A percentile compares a stretch with the other conserved stretches of the same genome.
phyloP scores from a whole-genome alignment of 2,113 vertebrate genomes.

The Sylvia atricapilla region DNA sequence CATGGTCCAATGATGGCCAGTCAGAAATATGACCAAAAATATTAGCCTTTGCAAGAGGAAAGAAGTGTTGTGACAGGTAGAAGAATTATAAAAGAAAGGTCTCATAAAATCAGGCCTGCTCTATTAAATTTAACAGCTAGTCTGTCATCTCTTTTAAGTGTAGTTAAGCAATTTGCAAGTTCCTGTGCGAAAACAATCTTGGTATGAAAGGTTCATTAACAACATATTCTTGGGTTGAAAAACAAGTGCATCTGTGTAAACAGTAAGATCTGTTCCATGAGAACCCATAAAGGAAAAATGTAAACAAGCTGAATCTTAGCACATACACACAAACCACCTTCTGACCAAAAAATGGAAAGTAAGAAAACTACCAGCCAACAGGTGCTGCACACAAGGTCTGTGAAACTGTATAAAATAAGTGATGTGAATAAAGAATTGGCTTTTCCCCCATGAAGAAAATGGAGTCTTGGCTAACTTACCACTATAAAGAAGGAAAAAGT shows the following conservation, averaged over 20 bases:
- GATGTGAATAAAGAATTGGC: background rate
- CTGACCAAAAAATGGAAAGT: background rate
- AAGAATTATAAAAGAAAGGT: background rate
- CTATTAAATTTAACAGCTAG: background rate
- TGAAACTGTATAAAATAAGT: background rate
- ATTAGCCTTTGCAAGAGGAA: background rate
- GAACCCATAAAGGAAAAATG: background rate
- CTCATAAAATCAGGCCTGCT: background rate
- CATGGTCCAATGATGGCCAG: background rate
- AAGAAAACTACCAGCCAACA: background rate
- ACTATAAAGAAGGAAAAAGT: background rate
- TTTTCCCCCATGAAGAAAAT: background rate
- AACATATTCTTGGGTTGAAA: background rate
- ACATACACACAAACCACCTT: background rate
- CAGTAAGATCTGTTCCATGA: background rate
- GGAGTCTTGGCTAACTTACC: background rate
- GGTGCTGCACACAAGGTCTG: background rate
- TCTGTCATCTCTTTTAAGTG: background rate
- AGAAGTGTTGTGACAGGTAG: background rate
- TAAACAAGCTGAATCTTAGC: background rate
- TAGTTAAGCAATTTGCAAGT: background rate
- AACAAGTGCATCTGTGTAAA: background rate
- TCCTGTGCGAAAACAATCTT: background rate
- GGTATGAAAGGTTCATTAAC: background rate
- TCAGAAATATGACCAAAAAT: background rate